A percentile compares a stretch with the other conserved stretches of the same genome.
These are phyloP conservation scores for Psilopogon haemacephalus DNA, from an alignment of 2,113 vertebrate genomes.

Conservation along the genomic window DNA sequence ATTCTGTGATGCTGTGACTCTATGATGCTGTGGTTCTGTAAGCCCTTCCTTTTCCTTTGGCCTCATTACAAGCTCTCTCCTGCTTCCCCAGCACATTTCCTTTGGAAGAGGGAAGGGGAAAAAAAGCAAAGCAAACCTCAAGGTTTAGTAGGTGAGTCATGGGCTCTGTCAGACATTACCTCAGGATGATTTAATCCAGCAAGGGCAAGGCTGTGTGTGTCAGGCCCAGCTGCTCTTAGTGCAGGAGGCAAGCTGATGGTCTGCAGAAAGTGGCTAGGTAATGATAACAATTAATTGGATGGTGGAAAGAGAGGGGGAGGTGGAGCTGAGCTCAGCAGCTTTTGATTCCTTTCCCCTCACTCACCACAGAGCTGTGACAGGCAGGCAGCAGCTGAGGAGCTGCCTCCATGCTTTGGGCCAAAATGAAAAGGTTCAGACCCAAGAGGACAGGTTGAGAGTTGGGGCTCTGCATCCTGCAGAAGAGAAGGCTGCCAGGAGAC, in stretches of 20 bases:
- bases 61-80: conserved; percentile 84
- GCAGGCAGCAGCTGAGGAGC: neutral
- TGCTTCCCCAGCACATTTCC: conserved; percentile 78
- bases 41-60: conserved; percentile 43
- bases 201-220: conserved; percentile 80
- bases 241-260: conserved; percentile 49
- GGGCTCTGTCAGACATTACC: conserved; percentile 88
- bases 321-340: conserved; percentile 51
- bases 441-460: too few relatives aligned
- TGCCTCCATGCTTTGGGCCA: neutral
- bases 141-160: conserved; percentile 76
- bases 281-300: conserved; percentile 68
- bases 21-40: too few relatives aligned
- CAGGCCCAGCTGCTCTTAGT: conserved; percentile 73
- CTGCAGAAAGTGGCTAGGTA: conserved; percentile 69
- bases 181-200: conserved; percentile 90
- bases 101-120: conserved; percentile 62
- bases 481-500: too few relatives aligned
- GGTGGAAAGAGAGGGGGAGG: neutral
- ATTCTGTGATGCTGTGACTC: too few relatives aligned
- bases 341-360: conserved; percentile 4
- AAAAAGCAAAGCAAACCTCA: too few relatives aligned
- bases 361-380: neutral
- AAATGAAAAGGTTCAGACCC: too few relatives aligned
- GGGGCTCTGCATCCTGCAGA: too few relatives aligned